Evolutionary conservation across 2,888 invertebrate species (phyloP).

Genomic region (Lamellibrachia satsuma): DNA sequence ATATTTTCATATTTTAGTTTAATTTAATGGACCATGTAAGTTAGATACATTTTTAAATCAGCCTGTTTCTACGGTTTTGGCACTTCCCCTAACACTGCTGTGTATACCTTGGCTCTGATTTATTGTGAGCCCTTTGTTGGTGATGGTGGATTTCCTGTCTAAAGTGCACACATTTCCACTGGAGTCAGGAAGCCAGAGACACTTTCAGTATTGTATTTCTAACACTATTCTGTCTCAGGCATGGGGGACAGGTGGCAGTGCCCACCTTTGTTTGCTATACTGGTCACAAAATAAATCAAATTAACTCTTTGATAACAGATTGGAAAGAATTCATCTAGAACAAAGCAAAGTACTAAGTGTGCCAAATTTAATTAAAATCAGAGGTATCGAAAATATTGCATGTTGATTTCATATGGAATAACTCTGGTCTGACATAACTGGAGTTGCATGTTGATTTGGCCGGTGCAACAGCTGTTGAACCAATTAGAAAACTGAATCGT

Average conservation of each 20-base stretch:
- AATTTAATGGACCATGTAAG: background rate
- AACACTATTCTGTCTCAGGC: background rate
- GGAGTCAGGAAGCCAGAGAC: background rate
- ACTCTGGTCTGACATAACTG: too few species aligned
- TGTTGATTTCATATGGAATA: too few species aligned
- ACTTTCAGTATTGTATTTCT: background rate
- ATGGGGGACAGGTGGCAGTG: background rate
- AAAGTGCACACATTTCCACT: background rate
- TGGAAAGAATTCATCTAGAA: too few species aligned
- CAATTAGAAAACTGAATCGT: too few species aligned
- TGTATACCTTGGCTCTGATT: background rate
- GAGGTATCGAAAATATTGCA: too few species aligned
- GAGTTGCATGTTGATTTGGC: too few species aligned
- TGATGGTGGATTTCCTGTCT: background rate
- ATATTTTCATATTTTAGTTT: background rate
- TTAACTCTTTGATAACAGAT: background rate
- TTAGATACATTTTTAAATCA: background rate
- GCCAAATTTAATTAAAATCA: too few species aligned
- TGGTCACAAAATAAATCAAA: background rate
- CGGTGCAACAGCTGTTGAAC: too few species aligned
- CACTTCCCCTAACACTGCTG: background rate
- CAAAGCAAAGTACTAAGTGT: too few species aligned
- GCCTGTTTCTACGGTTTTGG: background rate
- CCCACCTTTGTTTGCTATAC: background rate
- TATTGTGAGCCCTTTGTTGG: background rate